Evolutionary conservation across 1,140 invertebrate species (phyloP).

Genomic region (Drosophila tristis): DNA sequence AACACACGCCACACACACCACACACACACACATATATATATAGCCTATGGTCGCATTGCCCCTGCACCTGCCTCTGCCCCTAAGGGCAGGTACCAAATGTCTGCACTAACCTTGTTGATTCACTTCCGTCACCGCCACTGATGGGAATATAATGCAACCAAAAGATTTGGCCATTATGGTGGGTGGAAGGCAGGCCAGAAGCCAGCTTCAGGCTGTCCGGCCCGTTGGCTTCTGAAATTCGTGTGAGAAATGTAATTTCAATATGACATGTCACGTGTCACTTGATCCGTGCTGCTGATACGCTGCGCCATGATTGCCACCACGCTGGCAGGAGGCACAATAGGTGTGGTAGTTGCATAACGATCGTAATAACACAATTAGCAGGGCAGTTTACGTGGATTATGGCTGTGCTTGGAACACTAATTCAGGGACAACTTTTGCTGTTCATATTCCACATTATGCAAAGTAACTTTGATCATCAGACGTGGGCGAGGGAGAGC

Average conservation of each 20-base stretch:
- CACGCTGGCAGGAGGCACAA: conserved; percentile 21
- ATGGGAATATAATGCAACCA: conserved; percentile 53
- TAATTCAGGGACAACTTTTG: too few species aligned
- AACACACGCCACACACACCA: conserved; percentile 2
- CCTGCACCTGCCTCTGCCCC: neutral
- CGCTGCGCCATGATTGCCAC: neutral
- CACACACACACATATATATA: neutral
- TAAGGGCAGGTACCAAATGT: neutral
- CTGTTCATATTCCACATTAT: too few species aligned
- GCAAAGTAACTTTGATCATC: too few species aligned
- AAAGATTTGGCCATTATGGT: conserved; percentile 23
- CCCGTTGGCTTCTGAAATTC: conserved; percentile 42
- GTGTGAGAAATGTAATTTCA: conserved; percentile 54
- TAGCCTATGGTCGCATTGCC: conserved; percentile 5
- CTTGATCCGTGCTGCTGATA: conserved; percentile 35
- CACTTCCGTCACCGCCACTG: conserved; percentile 32
- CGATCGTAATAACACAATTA: too few species aligned
- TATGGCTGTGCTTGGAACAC: too few species aligned
- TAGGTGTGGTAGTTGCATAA: conserved; percentile 10
- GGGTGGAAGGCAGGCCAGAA: neutral
- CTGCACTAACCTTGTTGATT: conserved; percentile 44
- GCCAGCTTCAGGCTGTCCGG: neutral
- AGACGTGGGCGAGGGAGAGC: too few species aligned
- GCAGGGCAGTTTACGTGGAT: too few species aligned
- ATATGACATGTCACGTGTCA: conserved; percentile 55